Base-by-base conservation (phyloP, 2,888 invertebrate genomes). In the Oscheius myriophilus region DNA sequence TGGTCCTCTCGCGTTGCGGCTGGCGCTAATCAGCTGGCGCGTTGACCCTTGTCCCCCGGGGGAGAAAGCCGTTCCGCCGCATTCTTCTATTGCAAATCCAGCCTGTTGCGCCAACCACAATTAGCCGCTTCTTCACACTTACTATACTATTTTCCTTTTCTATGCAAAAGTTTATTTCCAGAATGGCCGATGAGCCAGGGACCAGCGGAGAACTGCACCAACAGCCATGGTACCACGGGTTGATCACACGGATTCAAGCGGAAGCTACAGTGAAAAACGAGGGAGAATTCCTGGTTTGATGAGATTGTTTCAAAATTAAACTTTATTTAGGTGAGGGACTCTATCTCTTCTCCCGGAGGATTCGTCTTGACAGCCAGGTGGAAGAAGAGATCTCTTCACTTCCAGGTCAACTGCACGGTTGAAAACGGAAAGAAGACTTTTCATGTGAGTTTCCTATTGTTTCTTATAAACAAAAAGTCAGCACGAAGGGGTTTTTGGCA, bases 321-420 rank as follows among this genome's bases (percentile, higher is more conserved):
- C 2, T 2, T 16, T 52, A 0, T 63, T 52, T 52, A 72, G 72
- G 62, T 72, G 11, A 62, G 73, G 16, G 73, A 73, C 18, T 73
- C 73, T 1, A 73, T 73, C 41, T 54, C 53, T 2, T 49, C 16
- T 26, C 46, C 70, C 11, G 73, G 73, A 18, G 61, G 59, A 33
- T 73, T 58, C 45, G 73, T 73, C 16, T 58, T 73, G 59, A 73
- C 73, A n/a, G 57, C 61, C 21, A 53, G 67, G 46, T 73, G 70
- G 70, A 73, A 73, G 54, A 51, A 55, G 11, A 73, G 68, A 45
- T 67, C 70, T 16, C 70, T 73, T 26, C 73, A 73, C 54, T 73
- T 73, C 54, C 73, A 73, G 52, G 57, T 73, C 26, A 73, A 73
- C 42, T n/a, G 66, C 14, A 59, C 67, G 7, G 41, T 55, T 6